Conservation (phyloP, 1,140 invertebrate species). For the Cotesia glomerata region DNA sequence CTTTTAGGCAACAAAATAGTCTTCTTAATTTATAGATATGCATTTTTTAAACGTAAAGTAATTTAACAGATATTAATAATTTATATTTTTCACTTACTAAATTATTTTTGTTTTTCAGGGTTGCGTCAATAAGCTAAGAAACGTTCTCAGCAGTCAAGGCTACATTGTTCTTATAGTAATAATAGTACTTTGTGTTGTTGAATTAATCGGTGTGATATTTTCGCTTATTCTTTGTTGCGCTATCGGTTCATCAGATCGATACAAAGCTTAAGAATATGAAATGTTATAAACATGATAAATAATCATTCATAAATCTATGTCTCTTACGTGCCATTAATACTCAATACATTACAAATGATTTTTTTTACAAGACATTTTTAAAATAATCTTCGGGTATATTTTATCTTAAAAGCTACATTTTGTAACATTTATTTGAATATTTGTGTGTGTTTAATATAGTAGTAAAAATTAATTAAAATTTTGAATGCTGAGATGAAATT, state of each 20-base stretch:
- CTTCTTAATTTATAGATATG: too few species aligned
- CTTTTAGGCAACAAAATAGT: too few species aligned
- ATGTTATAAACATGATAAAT: background rate
- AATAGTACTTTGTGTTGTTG: constrained; percentile 70
- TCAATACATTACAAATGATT: too few species aligned
- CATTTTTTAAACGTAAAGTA: too few species aligned
- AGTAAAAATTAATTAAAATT: too few species aligned
- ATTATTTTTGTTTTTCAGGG: constrained; percentile 64
- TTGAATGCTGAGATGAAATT: too few species aligned
- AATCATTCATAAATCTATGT: background rate
- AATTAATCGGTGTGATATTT: constrained; percentile 79
- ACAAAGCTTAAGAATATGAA: constrained; percentile 69
- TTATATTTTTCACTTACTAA: constrained; percentile 17
- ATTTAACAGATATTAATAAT: too few species aligned
- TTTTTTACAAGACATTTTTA: too few species aligned
- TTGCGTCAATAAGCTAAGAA: constrained; percentile 74
- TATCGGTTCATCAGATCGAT: constrained; percentile 70
- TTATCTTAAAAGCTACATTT: too few species aligned
- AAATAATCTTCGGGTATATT: too few species aligned
- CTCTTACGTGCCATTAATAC: background rate
- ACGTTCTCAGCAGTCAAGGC: constrained; percentile 68
- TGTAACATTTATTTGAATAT: too few species aligned
- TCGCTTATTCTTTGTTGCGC: constrained; percentile 81
- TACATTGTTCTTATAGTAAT: constrained; percentile 70
- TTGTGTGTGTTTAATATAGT: too few species aligned